Percentiles rank a stretch among this genome's conserved stretches.
Conservation (phyloP, 2,797 vertebrate genomes). For the Hypotaenidia okinawae region DNA sequence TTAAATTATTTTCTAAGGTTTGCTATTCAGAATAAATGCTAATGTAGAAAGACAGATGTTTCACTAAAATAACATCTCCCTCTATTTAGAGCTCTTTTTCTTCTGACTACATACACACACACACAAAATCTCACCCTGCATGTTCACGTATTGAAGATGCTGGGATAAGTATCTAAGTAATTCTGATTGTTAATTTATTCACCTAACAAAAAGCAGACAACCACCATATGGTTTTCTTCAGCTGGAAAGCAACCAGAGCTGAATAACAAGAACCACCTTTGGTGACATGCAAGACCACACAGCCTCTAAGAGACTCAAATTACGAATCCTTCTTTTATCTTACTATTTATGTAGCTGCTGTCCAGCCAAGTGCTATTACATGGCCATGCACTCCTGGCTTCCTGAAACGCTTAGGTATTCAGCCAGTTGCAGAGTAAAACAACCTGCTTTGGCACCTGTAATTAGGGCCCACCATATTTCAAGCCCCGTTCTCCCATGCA, state of each 20-base stretch:
- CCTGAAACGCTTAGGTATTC: not conserved
- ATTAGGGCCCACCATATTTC: not conserved
- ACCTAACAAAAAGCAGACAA: not conserved
- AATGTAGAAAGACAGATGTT: constrained; percentile 3
- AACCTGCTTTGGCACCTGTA: not conserved
- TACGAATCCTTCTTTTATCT: not conserved
- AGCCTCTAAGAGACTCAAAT: not conserved
- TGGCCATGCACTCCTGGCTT: not conserved
- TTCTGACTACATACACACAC: not conserved
- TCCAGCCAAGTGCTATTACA: not conserved
- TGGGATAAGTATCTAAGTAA: not conserved
- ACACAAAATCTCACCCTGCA: not conserved
- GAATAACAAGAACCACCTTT: not conserved
- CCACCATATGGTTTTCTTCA: not conserved
- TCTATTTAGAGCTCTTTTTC: constrained; percentile 8
- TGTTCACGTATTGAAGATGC: not conserved
- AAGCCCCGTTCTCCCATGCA: not conserved
- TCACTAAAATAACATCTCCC: not conserved
- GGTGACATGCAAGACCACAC: not conserved
- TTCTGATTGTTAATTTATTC: not conserved
- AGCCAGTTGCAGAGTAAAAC: not conserved
- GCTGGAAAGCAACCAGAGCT: not conserved
- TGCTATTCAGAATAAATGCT: not conserved
- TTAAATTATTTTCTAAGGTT: not conserved
- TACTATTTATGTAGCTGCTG: not conserved